phyloP scores from a whole-genome alignment of 2,888 invertebrate genomes.

The Sturmia bella region DNA sequence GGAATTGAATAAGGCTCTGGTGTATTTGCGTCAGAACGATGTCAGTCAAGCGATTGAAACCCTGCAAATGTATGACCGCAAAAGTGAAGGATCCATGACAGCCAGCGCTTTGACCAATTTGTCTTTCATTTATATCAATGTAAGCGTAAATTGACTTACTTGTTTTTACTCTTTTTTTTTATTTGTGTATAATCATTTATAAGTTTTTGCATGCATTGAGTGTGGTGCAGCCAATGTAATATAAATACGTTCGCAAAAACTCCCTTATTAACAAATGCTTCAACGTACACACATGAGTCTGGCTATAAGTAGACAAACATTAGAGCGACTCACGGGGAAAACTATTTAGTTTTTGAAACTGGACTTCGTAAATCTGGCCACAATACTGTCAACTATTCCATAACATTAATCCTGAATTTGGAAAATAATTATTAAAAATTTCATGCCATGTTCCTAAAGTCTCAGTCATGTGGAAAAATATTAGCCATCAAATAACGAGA shows the following conservation, averaged over 20 bases:
- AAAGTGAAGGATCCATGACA: conserved; percentile 89
- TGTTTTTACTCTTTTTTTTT: no score
- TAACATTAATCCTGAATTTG: no score
- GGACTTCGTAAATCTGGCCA: no score
- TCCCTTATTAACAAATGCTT: neutral
- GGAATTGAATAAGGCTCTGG: conserved; percentile 94
- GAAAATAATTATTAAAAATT: no score
- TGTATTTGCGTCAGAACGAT: conserved; percentile 91
- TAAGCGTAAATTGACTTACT: conserved; percentile 70
- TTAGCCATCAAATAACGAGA: no score
- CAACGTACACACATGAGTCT: neutral
- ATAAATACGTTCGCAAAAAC: neutral
- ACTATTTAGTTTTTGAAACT: no score
- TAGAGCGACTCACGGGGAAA: no score
- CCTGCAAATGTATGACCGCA: conserved; percentile 92
- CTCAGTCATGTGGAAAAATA: no score
- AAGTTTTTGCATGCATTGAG: neutral
- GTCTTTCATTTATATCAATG: conserved; percentile 87
- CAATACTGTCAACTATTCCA: no score
- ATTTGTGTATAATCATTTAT: neutral
- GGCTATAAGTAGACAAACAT: no score
- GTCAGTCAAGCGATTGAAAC: conserved; percentile 91
- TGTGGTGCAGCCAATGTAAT: conserved; percentile 15
- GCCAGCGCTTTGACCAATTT: conserved; percentile 93
- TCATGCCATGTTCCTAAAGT: no score